Evolutionary conservation across 2,113 vertebrate species (phyloP), one percentile per base, ranked within the genome.

Genomic region (Choloepus hoffmanni): DNA sequence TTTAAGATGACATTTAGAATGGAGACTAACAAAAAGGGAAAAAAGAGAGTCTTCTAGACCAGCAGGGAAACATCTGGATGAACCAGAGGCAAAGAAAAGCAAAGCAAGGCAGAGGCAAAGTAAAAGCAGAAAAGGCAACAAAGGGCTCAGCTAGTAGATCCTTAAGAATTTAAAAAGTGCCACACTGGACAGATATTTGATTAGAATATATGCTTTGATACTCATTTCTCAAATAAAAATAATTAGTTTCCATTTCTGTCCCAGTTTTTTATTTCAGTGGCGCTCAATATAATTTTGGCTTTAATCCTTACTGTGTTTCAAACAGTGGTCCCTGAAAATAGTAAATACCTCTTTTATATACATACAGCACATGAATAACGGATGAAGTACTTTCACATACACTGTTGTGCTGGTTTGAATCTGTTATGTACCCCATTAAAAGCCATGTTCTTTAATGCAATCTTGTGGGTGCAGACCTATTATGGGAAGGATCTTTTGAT

Each of bases 31-130:
- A 94, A 77, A 58, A 99, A 97, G 98, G 94, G 77, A 58, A 99
- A 97, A 98, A 99, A 96, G 98, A 98, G 88, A 99, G 98, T 16
- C 96, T 97, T 81, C 83, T 99, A 95, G 96, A 99, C 70, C 97
- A 99, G 93, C 97, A 99, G 2, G 99, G 99, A 96, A 99, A 99
- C 95, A 99, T 99, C 96, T 99, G 99, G 99, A 99, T 99, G 98
- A 98, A 96, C 97, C 99, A 99, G 67, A 98, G 99, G 40, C 99
- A 99, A 85, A 98, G 91, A 85, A 99, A 99, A 98, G 99, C 99
- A 89, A 43, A 90, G 26, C 98, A 99, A 96, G 98, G 98, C n/a
- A 98, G 98, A 26, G 36, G 95, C 53, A 99, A 98, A 95, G 93
- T 97, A 60, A 13, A 19, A 18, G n/a, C 14, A 14, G 93, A 85